Evolutionary conservation across 1,140 invertebrate genomes (phyloP).

Genomic region (Arctopsyche grandis): DNA sequence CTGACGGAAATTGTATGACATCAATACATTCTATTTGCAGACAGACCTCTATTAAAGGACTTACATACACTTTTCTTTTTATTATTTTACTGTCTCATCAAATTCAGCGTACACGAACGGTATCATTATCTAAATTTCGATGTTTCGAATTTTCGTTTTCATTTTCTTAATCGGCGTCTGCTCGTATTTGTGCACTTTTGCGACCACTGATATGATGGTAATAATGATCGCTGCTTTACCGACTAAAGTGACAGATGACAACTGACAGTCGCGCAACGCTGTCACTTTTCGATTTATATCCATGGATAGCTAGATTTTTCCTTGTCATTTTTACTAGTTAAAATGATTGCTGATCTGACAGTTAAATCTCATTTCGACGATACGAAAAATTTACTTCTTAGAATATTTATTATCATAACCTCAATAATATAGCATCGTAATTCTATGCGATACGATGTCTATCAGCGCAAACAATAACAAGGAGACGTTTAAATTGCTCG

Average conservation of each 20-base stretch:
- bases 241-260: not conserved
- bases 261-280: not conserved
- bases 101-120: too few species aligned
- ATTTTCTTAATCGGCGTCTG: too few species aligned
- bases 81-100: too few species aligned
- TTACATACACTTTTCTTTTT: too few species aligned
- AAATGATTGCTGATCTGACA: not conserved
- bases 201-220: too few species aligned
- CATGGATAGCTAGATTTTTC: not conserved
- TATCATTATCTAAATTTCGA: too few species aligned
- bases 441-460: conserved; percentile 40
- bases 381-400: not conserved
- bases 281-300: not conserved
- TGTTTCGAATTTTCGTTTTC: too few species aligned
- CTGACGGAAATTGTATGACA: too few species aligned
- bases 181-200: too few species aligned
- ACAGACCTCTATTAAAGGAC: too few species aligned
- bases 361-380: not conserved
- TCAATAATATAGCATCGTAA: conserved; percentile 5
- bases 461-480: conserved; percentile 65
- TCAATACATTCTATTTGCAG: too few species aligned
- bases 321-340: not conserved
- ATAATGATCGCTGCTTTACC: too few species aligned
- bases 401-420: conserved; percentile 5
- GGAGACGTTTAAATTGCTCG: conserved; percentile 72